A percentile compares a stretch with the other conserved stretches of the same genome.
Conservation (phyloP, 1,140 invertebrate genomes). For the Drosophila triauraria region DNA sequence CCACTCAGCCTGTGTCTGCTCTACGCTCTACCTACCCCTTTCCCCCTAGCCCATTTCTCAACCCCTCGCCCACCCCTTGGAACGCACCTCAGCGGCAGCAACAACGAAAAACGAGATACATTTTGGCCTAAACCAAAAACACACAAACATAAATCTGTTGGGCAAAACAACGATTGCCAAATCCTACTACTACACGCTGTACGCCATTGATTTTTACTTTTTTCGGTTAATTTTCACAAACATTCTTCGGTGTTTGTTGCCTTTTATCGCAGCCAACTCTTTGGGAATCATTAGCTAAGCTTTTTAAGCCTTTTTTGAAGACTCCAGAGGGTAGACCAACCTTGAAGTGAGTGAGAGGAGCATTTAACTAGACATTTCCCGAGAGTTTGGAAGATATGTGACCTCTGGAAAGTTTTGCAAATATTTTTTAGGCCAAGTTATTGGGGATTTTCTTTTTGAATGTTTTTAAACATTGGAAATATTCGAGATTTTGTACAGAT, state of each 20-base stretch:
- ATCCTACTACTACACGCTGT: slow-evolving; percentile 29
- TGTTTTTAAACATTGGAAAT: not conserved
- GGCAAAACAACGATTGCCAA: slow-evolving; percentile 62
- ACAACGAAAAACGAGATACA: slow-evolving; percentile 16
- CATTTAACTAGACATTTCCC: not conserved
- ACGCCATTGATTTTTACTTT: slow-evolving; percentile 47
- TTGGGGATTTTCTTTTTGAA: not conserved
- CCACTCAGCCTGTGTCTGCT: slow-evolving; percentile 48
- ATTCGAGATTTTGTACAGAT: not conserved
- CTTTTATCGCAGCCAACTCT: slow-evolving; percentile 14
- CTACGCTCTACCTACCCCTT: not conserved
- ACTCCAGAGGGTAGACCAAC: slow-evolving; percentile 28
- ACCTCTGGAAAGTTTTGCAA: not conserved
- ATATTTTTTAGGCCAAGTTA: not conserved
- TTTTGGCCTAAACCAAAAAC: slow-evolving; percentile 57
- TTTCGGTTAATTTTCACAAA: slow-evolving; percentile 46
- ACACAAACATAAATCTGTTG: slow-evolving; percentile 69
- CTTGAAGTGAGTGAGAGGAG: slow-evolving; percentile 43
- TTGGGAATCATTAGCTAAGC: slow-evolving; percentile 44
- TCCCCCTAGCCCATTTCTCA: not conserved
- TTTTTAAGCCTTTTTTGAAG: slow-evolving; percentile 4
- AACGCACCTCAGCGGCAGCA: slow-evolving; percentile 31
- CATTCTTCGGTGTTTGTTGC: slow-evolving; percentile 35
- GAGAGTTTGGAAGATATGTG: not conserved
- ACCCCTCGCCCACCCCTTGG: slow-evolving; percentile 9